Base-by-base conservation (phyloP, 2,113 vertebrate genomes). In the Danionella cerebrum region DNA sequence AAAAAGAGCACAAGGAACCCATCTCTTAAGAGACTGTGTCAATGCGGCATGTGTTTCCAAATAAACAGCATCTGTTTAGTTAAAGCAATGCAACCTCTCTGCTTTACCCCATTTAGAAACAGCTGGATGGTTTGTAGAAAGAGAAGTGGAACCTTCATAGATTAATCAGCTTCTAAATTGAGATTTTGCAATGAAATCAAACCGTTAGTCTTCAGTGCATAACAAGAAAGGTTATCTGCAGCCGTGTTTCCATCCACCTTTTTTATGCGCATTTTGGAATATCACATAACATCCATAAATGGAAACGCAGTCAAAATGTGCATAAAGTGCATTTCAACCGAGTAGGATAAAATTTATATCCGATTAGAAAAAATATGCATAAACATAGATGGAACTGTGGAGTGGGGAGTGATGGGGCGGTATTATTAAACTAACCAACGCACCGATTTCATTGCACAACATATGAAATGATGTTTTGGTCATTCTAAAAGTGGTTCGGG, bases 31-130 rank as follows among this genome's bases (percentile, higher is more conserved):
- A 60, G 27, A 42, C 36, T 54, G 63, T 60, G 39, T 50, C 67
- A 67, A 72, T 67, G 54, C 45, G 3, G 54, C 27, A 36, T 47
- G 31, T 72, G 70, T 72, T 67, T 72, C 55, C 70, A 67, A 72
- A 72, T 66, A 72, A 18, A 38, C 54, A 72, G 50, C 54, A 72
- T 72, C 64, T 72, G 70, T 53, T 67, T 59, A 11, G 55, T 31
- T 72, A 33, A 72, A 58, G 25, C 12, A 48, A 67, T 38, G 55
- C 55, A 67, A 19, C 54, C 25, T 53, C 45, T 52, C 29, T 44
- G 59, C 44, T 55, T 62, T 52, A 67, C 10, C 47, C 27, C 21
- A 25, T 60, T 58, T 52, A 66, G 25, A 52, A 72, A 72, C 70
- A 72, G 64, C 64, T 72, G 70, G 55, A 6, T 27, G 21, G 35